Conservation (phyloP, 92 coral and sea anemone species). For the Phenganax marumi region DNA sequence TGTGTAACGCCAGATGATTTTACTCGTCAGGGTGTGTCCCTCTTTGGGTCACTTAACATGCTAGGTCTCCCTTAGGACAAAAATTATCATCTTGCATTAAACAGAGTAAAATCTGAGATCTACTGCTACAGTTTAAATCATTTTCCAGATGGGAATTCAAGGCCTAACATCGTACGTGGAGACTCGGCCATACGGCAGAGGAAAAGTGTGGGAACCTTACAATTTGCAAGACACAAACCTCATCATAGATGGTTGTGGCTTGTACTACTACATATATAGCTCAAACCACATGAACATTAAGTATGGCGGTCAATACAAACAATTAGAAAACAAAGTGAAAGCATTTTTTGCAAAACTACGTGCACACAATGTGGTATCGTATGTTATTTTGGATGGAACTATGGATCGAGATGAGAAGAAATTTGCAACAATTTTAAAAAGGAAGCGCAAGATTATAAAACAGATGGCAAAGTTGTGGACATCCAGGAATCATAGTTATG, state of each 20-base stretch:
- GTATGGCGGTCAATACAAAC: conserved; percentile 79
- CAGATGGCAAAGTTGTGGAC: conserved; percentile 44
- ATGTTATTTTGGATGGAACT: conserved; percentile 80
- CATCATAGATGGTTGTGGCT: conserved; percentile 76
- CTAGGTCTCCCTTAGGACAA: too few relatives aligned
- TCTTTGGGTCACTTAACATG: too few relatives aligned
- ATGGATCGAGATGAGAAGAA: conserved; percentile 67
- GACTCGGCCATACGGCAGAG: conserved; percentile 31
- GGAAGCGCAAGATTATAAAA: conserved; percentile 49
- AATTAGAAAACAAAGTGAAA: conserved; percentile 53
- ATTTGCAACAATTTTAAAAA: conserved; percentile 50
- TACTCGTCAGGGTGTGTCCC: too few relatives aligned
- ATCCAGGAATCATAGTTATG: conserved; percentile 2
- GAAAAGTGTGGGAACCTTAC: conserved; percentile 59
- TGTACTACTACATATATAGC: conserved; percentile 57
- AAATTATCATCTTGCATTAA: too few relatives aligned
- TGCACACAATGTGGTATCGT: conserved; percentile 54
- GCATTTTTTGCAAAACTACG: conserved; percentile 65
- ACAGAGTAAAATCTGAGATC: too few relatives aligned
- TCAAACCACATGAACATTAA: conserved; percentile 54
- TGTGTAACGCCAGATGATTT: too few relatives aligned
- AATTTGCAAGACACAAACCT: conserved; percentile 63
- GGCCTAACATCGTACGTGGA: conserved; percentile 69
- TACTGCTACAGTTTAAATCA: background rate
- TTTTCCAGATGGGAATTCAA: conserved; percentile 67